A percentile compares a stretch with the other conserved stretches of the same genome.
Conservation (phyloP, 2,113 vertebrate genomes). For the Archilochus colubris region DNA sequence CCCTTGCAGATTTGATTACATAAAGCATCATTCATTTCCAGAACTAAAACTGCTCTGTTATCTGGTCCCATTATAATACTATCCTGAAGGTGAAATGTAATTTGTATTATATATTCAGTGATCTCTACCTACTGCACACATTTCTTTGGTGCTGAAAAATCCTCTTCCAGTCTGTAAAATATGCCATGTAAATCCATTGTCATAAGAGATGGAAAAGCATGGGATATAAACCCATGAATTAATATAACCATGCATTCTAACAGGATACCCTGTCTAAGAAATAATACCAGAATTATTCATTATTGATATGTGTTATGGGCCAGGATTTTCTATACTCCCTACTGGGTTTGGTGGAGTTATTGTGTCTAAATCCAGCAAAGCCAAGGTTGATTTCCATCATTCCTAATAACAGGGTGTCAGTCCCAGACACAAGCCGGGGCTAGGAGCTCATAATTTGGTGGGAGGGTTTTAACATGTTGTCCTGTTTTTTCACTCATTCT, state of each 20-base stretch:
- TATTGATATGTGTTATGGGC: neutral
- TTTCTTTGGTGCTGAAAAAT: neutral
- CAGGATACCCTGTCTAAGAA: neutral
- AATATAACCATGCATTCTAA: neutral
- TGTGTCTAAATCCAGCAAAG: neutral
- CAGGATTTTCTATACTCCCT: neutral
- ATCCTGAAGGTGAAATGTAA: neutral
- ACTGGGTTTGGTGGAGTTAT: neutral
- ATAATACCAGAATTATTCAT: neutral
- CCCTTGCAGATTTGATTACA: constrained; percentile 27
- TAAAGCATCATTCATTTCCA: constrained; percentile 25
- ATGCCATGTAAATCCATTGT: neutral
- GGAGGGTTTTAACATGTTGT: neutral
- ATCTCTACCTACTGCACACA: neutral
- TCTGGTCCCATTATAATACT: constrained; percentile 44
- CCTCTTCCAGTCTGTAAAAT: neutral
- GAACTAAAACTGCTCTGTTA: constrained; percentile 16
- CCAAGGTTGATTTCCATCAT: neutral
- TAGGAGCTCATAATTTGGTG: neutral
- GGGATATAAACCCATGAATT: neutral
- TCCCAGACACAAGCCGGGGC: neutral
- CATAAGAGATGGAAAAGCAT: neutral
- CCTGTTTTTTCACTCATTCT: neutral
- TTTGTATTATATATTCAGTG: neutral
- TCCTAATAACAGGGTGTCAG: neutral